Base-by-base conservation (phyloP, 2,888 invertebrate species). In the Hypomecis atomaria region DNA sequence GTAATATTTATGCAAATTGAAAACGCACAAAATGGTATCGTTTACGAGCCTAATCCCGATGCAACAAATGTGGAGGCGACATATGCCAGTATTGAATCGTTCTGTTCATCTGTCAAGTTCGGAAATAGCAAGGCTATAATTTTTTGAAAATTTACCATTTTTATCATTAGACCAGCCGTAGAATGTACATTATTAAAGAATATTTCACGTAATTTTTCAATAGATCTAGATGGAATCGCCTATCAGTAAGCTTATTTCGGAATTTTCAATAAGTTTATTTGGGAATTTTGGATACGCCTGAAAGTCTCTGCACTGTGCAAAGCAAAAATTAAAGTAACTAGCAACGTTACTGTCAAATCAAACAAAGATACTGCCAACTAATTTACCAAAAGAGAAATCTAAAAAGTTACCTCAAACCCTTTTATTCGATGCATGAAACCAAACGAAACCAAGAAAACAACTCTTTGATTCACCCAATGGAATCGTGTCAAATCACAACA, bases 1-100 rank as follows among this genome's bases (percentile, higher is more conserved):
- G 90, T 92, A 91, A 92, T 92, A 90, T 91, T 90, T 92, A 93
- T 93, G 92, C 90, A 93, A 93, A 92, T 92, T 90, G 93, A 92
- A 93, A 90, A 90, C 84, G 87, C 82, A 81, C 88, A 82, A 84
- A 90, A 89, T 88, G 87, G 86, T 84, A 83, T 87, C 90, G 87
- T 88, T 90, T 88, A 85, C 84, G 82, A 78, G 89, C 90, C 90
- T 88, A 88, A 89, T 86, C 86, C 86, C 74, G 49, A 56, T 75
- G 73, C 78, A 74, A 75, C 73, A 76, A 77, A 81, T 77, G 72
- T 78, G 73, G 75, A 79, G 78, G 75, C 76, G 85, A 85, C 88
- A 89, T 90, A 89, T 88, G 88, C 79, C 81, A 73, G 71, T 64
- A 76, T 75, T 75, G 75, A 77, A 73, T 77, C 10, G 73, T 73